A percentile compares a stretch with the other conserved stretches of the same genome.
Evolutionary conservation across 2,797 vertebrate species (phyloP).

Genomic region (Onychomys torridus): DNA sequence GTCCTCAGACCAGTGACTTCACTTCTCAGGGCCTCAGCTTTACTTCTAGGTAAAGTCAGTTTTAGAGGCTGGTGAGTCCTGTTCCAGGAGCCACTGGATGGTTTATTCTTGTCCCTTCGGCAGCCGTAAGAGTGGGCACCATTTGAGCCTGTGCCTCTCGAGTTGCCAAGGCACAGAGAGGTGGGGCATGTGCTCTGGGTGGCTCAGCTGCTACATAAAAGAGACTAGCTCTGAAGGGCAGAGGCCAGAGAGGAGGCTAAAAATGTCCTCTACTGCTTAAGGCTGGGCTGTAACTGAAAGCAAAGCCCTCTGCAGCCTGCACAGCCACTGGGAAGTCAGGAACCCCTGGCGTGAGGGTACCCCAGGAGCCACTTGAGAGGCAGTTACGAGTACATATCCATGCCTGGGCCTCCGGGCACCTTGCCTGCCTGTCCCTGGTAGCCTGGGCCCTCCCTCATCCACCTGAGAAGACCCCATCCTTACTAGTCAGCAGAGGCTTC

Average conservation of each 20-base stretch:
- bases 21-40: neutral
- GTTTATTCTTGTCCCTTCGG: accelerated
- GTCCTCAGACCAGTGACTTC: neutral
- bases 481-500: slow-evolving; percentile 59
- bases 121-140: accelerated
- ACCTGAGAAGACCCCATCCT: neutral
- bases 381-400: neutral
- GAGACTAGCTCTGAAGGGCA: neutral
- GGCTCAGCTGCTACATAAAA: neutral
- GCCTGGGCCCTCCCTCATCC: neutral
- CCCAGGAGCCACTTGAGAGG: neutral
- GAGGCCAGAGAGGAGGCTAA: neutral
- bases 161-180: neutral
- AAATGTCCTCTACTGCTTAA: accelerated
- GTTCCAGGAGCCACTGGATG: no score
- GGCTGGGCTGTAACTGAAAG: neutral
- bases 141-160: accelerated
- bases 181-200: accelerated
- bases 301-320: accelerated
- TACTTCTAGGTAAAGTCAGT: accelerated
- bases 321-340: neutral
- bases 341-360: neutral
- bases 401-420: neutral
- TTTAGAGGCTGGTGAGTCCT: neutral
- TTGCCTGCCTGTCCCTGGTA: neutral